These are phyloP conservation scores for Melanostoma scalare DNA, from an alignment of 2,888 invertebrate species.

Conservation along the genomic window DNA sequence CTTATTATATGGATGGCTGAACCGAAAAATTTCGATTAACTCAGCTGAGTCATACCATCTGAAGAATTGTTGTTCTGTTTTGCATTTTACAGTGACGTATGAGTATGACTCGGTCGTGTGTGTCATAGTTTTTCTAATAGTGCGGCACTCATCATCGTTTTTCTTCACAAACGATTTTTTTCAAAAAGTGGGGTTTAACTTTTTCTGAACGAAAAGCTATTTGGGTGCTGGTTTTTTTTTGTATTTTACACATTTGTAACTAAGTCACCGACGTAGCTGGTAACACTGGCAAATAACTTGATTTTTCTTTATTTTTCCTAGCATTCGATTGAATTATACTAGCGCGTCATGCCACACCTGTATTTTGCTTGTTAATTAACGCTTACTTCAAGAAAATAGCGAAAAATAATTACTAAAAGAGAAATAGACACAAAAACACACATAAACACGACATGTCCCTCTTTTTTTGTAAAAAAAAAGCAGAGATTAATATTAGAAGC, in stretches of 20 bases:
- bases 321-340: constrained; percentile 28
- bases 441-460: no score
- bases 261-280: neutral
- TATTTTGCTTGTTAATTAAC: constrained; percentile 61
- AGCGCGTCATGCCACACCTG: constrained; percentile 66
- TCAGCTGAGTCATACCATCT: no score
- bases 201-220: no score
- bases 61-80: no score
- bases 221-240: neutral
- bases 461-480: neutral
- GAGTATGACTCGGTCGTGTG: no score
- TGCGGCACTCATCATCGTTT: no score
- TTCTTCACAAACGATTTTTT: no score
- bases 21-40: no score
- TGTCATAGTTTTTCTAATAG: no score
- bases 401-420: neutral
- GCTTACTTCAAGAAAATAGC: neutral
- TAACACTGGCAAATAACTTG: constrained; percentile 41
- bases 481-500: neutral
- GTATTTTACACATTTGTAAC: neutral
- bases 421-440: neutral
- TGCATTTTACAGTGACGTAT: no score
- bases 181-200: no score
- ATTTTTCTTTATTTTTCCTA: constrained; percentile 42
- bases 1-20: no score